These are phyloP conservation scores for Rhadina sibilatrix DNA, from an alignment of 2,113 vertebrate genomes.

Conservation along the genomic window DNA sequence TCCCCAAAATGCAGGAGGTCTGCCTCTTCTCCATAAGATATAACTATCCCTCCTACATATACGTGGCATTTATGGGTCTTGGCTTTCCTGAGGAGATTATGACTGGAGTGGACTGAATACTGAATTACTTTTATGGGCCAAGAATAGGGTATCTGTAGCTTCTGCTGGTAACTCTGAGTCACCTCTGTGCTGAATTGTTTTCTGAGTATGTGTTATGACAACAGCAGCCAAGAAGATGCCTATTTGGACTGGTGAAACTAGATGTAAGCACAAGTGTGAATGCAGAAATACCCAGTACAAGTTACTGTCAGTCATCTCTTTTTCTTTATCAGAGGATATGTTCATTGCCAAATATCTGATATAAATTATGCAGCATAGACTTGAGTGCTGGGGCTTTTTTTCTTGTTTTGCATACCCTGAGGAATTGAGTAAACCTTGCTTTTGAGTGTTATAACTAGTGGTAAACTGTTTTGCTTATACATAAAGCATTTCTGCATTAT, in stretches of 20 bases:
- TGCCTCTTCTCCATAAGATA: background rate
- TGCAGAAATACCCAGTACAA: background rate
- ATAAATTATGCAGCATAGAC: background rate
- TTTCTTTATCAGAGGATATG: background rate
- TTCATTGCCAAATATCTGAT: background rate
- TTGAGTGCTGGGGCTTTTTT: background rate
- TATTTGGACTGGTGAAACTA: background rate
- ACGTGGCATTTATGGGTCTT: background rate
- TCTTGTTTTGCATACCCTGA: background rate
- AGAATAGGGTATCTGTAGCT: background rate
- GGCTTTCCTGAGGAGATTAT: background rate
- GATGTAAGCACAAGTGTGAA: background rate
- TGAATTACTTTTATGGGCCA: background rate
- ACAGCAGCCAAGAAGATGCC: background rate
- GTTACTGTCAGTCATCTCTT: background rate
- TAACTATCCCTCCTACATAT: background rate
- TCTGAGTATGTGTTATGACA: background rate
- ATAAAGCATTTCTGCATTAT: background rate
- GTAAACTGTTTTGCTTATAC: background rate
- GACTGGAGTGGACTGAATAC: background rate
- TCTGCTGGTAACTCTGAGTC: background rate
- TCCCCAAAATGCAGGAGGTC: background rate
- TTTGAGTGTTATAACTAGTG: background rate
- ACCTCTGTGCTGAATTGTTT: background rate
- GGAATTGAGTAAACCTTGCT: background rate